A percentile compares a stretch with the other conserved stretches of the same genome.
Evolutionary conservation across 2,797 vertebrate genomes (phyloP).

Genomic region (Eremophila alpestris): DNA sequence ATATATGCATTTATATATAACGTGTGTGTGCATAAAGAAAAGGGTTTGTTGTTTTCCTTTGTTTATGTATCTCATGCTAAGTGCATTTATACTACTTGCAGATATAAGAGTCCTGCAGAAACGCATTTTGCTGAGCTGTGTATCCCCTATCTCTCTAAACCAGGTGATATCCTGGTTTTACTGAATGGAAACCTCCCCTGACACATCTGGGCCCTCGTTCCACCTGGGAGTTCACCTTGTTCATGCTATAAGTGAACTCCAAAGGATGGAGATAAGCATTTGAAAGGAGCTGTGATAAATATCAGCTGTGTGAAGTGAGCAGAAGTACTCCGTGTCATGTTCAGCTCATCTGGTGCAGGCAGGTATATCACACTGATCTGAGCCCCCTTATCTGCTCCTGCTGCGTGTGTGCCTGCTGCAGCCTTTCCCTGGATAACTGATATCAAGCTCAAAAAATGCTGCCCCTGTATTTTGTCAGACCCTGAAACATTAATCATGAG

Average conservation of each 20-base stretch:
- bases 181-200: constrained; percentile 13
- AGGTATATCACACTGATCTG: constrained; percentile 33
- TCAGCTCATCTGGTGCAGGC: background rate
- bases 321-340: constrained; percentile 13
- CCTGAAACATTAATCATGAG: constrained; percentile 53
- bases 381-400: constrained; percentile 26
- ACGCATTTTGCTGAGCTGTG: background rate
- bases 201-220: background rate
- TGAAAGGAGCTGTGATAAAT: constrained; percentile 55
- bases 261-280: constrained; percentile 46
- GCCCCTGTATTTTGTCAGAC: constrained; percentile 49
- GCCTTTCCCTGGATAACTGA: constrained; percentile 49
- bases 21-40: background rate
- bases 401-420: background rate
- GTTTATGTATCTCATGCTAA: background rate
- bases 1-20: background rate
- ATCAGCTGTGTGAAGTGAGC: constrained; percentile 53
- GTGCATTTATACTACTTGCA: background rate
- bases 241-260: background rate
- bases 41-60: background rate
- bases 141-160: constrained; percentile 1
- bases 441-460: constrained; percentile 51
- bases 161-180: constrained; percentile 27
- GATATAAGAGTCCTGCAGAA: background rate
- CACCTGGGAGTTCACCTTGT: constrained; percentile 48